These are phyloP conservation scores for Pangasianodon gigas DNA, from an alignment of 2,113 vertebrate genomes.

Conservation along the genomic window DNA sequence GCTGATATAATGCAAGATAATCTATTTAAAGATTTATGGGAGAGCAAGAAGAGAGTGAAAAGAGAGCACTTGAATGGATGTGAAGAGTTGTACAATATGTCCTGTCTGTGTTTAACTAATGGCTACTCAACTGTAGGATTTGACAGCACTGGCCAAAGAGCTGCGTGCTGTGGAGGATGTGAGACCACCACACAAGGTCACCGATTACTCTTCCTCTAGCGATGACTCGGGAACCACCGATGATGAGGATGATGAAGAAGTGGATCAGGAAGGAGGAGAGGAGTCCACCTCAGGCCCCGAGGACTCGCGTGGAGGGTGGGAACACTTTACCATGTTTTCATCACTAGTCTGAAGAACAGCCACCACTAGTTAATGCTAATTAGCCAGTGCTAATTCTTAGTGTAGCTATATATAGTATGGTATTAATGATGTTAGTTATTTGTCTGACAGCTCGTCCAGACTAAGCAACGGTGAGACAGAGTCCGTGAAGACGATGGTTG, in stretches of 20 bases:
- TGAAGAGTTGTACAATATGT: neutral
- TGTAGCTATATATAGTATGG: too few relatives aligned
- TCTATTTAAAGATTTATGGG: neutral
- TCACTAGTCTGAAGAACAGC: neutral
- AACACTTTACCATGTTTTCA: slow-evolving; percentile 37
- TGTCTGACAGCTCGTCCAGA: slow-evolving; percentile 75
- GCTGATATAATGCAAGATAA: too few relatives aligned
- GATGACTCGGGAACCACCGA: slow-evolving; percentile 96
- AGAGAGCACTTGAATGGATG: neutral
- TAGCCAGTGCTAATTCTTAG: neutral
- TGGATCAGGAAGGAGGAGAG: slow-evolving; percentile 91
- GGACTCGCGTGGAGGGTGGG: slow-evolving; percentile 90
- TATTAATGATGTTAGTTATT: neutral
- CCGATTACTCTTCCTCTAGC: slow-evolving; percentile 96
- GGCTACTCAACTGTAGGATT: slow-evolving; percentile 76
- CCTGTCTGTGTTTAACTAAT: slow-evolving; percentile 16
- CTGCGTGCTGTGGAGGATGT: slow-evolving; percentile 93
- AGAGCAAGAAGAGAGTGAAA: neutral
- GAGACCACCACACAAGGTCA: slow-evolving; percentile 92
- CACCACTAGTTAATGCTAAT: neutral
- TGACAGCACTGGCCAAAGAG: slow-evolving; percentile 94
- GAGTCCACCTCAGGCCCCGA: slow-evolving; percentile 93
- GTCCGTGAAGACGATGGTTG: slow-evolving; percentile 94
- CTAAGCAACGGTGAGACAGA: slow-evolving; percentile 96
- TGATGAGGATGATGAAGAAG: slow-evolving; percentile 95